phyloP scores from a whole-genome alignment of 2,888 invertebrate species.

The Ophion costatus region DNA sequence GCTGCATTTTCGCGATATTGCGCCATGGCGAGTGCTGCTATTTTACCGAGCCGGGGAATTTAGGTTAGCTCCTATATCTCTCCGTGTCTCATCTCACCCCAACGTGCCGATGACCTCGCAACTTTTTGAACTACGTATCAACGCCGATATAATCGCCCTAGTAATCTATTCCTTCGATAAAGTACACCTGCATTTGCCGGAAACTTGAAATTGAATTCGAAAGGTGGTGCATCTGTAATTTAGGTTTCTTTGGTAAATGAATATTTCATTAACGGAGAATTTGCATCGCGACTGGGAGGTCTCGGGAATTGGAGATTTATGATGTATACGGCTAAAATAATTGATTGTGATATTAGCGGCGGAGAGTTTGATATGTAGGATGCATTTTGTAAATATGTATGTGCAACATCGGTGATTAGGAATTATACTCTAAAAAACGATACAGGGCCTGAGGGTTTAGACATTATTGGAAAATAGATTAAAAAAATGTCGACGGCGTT shows the following conservation, averaged over 20 bases:
- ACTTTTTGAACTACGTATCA: conserved; percentile 1
- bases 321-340: conserved; percentile 1
- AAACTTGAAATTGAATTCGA: conserved; percentile 1
- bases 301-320: background rate
- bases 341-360: background rate
- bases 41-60: background rate
- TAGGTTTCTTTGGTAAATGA: background rate
- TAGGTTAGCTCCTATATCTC: background rate
- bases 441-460: too few species aligned
- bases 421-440: background rate
- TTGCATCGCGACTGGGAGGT: background rate
- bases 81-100: background rate
- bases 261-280: background rate
- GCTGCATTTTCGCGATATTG: background rate
- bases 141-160: background rate
- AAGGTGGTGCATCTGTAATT: background rate
- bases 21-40: background rate
- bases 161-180: background rate
- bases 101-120: background rate
- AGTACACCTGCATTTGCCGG: background rate
- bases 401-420: background rate
- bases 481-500: too few species aligned
- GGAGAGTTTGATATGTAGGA: conserved; percentile 1
- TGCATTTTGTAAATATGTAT: background rate
- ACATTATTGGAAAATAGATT: too few species aligned